Evolutionary conservation across 2,888 invertebrate species (phyloP).

Genomic region (Nephrotoma guestfalica): DNA sequence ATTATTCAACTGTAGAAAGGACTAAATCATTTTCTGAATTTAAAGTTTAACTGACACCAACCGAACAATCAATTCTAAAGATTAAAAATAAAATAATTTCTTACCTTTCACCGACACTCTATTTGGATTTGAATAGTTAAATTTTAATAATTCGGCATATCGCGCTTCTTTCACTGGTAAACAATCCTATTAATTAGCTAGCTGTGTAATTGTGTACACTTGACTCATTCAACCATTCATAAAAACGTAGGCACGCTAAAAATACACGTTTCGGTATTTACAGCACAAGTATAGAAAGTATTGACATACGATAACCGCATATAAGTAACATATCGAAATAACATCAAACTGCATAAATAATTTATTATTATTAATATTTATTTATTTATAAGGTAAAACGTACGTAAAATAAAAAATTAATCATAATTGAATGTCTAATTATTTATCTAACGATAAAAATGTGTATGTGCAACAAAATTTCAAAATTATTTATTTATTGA

Average conservation of each 20-base stretch:
- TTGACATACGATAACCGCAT: background rate
- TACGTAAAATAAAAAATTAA: background rate
- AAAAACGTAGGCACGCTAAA: background rate
- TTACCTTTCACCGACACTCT: too few species aligned
- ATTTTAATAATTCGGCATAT: too few species aligned
- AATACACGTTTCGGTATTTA: background rate
- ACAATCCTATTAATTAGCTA: too few species aligned
- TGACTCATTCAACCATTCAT: background rate
- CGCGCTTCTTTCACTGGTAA: too few species aligned
- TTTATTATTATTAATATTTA: background rate
- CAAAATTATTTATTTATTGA: background rate
- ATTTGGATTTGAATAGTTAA: too few species aligned
- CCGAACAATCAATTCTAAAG: too few species aligned
- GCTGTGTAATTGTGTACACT: too few species aligned
- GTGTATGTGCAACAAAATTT: background rate
- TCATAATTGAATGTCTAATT: background rate
- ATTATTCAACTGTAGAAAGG: too few species aligned
- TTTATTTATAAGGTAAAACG: background rate
- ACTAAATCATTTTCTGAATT: too few species aligned
- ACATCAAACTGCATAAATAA: background rate
- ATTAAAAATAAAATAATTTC: too few species aligned
- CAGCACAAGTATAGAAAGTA: background rate
- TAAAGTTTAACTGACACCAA: too few species aligned
- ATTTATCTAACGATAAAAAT: background rate
- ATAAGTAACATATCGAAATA: background rate